Conservation (phyloP, 2,113 vertebrate species). For the Lophura nycthemera region DNA sequence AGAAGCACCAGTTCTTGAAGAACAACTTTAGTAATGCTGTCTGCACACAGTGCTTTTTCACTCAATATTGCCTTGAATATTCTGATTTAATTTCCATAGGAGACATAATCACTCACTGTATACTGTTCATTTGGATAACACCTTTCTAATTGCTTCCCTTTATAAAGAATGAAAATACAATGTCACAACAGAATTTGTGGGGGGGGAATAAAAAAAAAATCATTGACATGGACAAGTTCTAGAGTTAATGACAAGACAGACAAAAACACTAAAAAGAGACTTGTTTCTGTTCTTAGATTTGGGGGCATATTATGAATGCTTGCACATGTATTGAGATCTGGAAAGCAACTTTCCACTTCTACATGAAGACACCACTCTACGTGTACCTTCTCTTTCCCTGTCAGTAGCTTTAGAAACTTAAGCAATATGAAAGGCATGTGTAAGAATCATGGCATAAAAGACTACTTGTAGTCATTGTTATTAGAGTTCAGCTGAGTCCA, state of each 20-base stretch:
- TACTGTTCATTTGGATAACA: not conserved
- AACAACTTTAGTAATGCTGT: not conserved
- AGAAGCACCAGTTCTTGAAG: not conserved
- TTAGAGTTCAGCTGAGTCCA: not conserved
- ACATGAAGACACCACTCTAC: not conserved
- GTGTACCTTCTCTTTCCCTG: not conserved
- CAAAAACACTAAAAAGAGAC: not conserved
- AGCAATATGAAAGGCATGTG: not conserved
- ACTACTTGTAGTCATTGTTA: not conserved
- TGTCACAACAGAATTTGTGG: not conserved
- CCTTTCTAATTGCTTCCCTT: not conserved
- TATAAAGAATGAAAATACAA: not conserved
- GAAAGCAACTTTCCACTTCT: not conserved
- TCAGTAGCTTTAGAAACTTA: not conserved
- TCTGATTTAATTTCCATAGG: not conserved
- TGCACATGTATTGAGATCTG: not conserved
- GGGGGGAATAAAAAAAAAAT: not conserved
- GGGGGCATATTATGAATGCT: not conserved
- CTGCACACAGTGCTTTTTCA: not conserved
- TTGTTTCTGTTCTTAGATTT: not conserved
- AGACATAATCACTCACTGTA: not conserved
- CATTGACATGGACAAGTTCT: not conserved
- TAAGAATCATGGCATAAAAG: not conserved
- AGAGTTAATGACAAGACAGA: not conserved
- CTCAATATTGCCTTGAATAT: not conserved